Percentiles rank a stretch among this genome's conserved stretches.
Conservation (phyloP, 2,888 invertebrate species). For the Itoplectis maculator region DNA sequence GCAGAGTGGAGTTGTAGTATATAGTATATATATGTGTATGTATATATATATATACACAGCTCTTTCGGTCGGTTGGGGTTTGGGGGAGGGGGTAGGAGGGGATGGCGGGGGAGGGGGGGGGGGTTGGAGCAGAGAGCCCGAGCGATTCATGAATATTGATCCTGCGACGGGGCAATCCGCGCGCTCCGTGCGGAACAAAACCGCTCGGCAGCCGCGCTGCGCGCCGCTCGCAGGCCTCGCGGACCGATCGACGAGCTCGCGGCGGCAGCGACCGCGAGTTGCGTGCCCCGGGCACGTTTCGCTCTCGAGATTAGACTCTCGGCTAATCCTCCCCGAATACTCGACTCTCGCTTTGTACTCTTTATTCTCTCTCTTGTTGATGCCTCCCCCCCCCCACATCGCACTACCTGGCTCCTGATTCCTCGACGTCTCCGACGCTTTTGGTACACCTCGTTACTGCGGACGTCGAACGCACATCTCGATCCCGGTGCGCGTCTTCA, state of each 20-base stretch:
- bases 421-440: no score
- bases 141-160: slow-evolving; percentile 65
- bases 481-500: no score
- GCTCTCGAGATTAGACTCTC: slow-evolving; percentile 47
- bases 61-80: no score
- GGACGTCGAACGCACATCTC: no score
- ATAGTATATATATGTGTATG: no score
- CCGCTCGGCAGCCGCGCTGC: slow-evolving; percentile 19
- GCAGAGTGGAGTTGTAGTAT: slow-evolving; percentile 9
- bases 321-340: slow-evolving; percentile 14
- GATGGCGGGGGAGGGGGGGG: no score
- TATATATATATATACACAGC: no score
- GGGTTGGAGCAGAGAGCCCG: slow-evolving; percentile 27
- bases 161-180: slow-evolving; percentile 52
- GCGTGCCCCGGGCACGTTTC: slow-evolving; percentile 56
- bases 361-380: not conserved
- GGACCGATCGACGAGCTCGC: slow-evolving; percentile 21
- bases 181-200: slow-evolving; percentile 45
- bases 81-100: no score
- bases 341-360: not conserved
- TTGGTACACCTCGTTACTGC: no score
- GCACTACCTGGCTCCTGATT: no score
- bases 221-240: not conserved
- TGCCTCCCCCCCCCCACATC: not conserved
- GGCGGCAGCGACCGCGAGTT: slow-evolving; percentile 28